These are phyloP conservation scores for Halictus quadricinctus DNA, from an alignment of 2,888 invertebrate species.

Conservation along the genomic window DNA sequence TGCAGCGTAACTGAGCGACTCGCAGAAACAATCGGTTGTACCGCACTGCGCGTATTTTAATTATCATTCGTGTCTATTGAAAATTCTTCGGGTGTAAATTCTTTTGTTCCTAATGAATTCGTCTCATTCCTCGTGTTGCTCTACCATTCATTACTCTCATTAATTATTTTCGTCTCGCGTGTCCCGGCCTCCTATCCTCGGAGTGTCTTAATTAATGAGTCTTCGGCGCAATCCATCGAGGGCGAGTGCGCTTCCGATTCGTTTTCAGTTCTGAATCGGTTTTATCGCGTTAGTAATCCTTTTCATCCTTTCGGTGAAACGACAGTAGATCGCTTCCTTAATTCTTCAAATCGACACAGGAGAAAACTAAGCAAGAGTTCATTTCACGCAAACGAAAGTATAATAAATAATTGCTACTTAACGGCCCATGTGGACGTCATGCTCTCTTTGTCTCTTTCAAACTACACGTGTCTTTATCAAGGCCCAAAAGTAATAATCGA, in stretches of 20 bases:
- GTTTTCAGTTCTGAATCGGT: constrained; percentile 23
- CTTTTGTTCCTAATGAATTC: constrained; percentile 45
- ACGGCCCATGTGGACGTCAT: not conserved
- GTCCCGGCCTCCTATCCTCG: constrained; percentile 19
- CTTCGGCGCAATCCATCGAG: not conserved
- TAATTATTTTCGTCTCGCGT: constrained; percentile 45
- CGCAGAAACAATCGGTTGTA: not conserved
- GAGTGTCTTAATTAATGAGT: constrained; percentile 47
- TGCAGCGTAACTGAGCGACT: too few species aligned
- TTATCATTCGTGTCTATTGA: not conserved
- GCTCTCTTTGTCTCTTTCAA: too few species aligned
- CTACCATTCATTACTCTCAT: constrained; percentile 45
- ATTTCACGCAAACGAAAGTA: too few species aligned
- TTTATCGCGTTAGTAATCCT: not conserved
- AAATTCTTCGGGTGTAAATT: constrained; percentile 27
- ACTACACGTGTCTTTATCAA: too few species aligned
- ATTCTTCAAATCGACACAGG: not conserved
- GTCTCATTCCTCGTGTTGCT: constrained; percentile 12
- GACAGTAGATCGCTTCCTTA: not conserved
- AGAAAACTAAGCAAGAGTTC: not conserved
- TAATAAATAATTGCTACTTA: not conserved
- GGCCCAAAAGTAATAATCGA: too few species aligned
- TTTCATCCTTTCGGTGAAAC: not conserved
- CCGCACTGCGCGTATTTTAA: not conserved
- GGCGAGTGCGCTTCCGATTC: constrained; percentile 4